Base-by-base conservation (phyloP, 2,888 invertebrate species). In the Amphipyra berbera region DNA sequence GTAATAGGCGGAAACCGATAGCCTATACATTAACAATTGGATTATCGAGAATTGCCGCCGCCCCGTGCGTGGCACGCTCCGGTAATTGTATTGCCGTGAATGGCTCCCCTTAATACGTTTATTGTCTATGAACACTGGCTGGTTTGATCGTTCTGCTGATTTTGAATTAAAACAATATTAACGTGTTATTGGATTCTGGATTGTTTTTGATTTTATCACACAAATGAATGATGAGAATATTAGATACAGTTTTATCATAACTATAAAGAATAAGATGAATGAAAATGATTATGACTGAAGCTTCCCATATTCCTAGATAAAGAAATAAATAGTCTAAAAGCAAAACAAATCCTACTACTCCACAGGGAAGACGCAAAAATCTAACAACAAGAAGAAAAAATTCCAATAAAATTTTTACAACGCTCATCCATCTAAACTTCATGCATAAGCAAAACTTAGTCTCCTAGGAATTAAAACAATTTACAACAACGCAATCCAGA, bases 11-110 rank as follows among this genome's bases (percentile, higher is more conserved):
- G 65, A 77, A 79, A 79, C 79, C 79, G 79, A 79, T 79, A 73
- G 79, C 73, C 89, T 80, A 87, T 88, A 87, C 89, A 93, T 93
- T 90, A 88, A 88, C 89, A 85, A 89, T 89, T 84, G 92, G 89
- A 92, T 92, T 90, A 92, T 92, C 84, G 90, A 87, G 84, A 88
- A 90, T 87, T 77, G 87, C 84, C 78, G 82, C 82, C 81, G 84
- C 82, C 83, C 86, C 82, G 76, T 84, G 81, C 76, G 60, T 78
- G 86, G 86, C 92, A 92, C 93, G 92, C 90, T 90, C 76, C 85
- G 30, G 85, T 90, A 88, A 92, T 93, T 89, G 89, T 88, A 85
- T 88, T 84, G 82, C 79, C 82, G 85, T 88, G 83, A 84, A 84
- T 88, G 77, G 85, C 78, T 76, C 73, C 84, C 87, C 81, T 88